phyloP scores from a whole-genome alignment of 2,888 invertebrate genomes.

The Limenitis camilla region DNA sequence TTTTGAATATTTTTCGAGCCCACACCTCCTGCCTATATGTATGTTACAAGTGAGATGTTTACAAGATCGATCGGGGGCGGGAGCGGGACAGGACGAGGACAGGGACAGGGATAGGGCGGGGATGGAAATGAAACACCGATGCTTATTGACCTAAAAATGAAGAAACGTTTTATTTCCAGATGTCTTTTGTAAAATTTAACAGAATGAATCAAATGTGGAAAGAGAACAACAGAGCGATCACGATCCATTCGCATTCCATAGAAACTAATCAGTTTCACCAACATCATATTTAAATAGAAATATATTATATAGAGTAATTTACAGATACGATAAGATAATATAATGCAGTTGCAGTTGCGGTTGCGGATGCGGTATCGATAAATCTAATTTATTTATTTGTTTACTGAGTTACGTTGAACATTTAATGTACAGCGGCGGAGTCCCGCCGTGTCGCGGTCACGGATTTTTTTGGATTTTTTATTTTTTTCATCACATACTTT shows the following conservation, averaged over 20 bases:
- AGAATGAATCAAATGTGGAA: slow-evolving; percentile 71
- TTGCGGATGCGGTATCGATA: slow-evolving; percentile 44
- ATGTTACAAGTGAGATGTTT: slow-evolving; percentile 4
- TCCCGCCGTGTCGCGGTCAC: slow-evolving; percentile 37
- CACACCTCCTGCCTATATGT: background rate
- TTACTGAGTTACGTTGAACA: slow-evolving; percentile 63
- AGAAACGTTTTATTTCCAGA: slow-evolving; percentile 82
- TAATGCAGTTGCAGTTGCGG: slow-evolving; percentile 42
- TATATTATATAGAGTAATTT: slow-evolving; percentile 71
- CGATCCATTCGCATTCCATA: slow-evolving; percentile 56
- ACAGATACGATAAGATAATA: slow-evolving; percentile 53
- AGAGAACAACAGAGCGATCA: slow-evolving; percentile 70
- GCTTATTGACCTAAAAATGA: slow-evolving; percentile 82
- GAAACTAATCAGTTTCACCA: slow-evolving; percentile 56
- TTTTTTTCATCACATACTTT: slow-evolving; percentile 69
- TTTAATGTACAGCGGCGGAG: slow-evolving; percentile 34
- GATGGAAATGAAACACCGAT: slow-evolving; percentile 68
- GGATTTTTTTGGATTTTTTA: slow-evolving; percentile 58
- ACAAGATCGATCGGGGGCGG: background rate
- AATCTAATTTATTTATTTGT: slow-evolving; percentile 70
- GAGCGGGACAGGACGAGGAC: slow-evolving; percentile 25
- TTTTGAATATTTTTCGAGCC: background rate
- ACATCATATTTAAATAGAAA: slow-evolving; percentile 52
- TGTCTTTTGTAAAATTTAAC: slow-evolving; percentile 79
- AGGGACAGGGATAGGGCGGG: slow-evolving; percentile 1